Evolutionary conservation across 2,888 invertebrate genomes (phyloP).

Genomic region (Steinernema scapterisci): DNA sequence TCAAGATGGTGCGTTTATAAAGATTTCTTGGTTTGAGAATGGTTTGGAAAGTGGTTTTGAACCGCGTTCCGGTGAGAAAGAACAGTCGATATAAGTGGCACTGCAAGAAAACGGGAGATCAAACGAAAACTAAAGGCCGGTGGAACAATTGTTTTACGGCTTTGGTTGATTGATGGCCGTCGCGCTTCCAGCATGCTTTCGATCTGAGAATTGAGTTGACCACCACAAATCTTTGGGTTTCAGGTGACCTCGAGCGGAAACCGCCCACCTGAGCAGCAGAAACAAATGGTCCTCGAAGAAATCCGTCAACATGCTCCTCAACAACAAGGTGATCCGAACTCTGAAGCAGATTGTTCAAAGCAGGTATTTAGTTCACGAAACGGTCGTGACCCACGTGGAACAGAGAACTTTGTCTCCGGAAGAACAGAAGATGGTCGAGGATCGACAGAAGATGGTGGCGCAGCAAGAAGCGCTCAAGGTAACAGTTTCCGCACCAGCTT

Average conservation of each 20-base stretch:
- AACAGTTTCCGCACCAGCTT: too few relatives aligned
- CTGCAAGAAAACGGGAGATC: too few relatives aligned
- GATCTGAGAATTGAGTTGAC: neutral
- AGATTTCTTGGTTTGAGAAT: too few relatives aligned
- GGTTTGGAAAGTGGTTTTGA: too few relatives aligned
- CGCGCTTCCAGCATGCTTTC: neutral
- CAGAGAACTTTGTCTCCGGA: constrained; percentile 19
- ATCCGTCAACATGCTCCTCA: neutral
- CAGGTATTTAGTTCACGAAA: neutral
- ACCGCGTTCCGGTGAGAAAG: too few relatives aligned
- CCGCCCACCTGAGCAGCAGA: constrained; percentile 8
- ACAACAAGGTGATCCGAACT: constrained; percentile 24
- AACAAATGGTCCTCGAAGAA: constrained; percentile 24
- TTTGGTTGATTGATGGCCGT: too few relatives aligned
- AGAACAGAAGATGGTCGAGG: constrained; percentile 36
- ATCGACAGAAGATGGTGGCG: constrained; percentile 30
- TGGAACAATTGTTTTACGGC: too few relatives aligned
- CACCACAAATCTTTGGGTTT: neutral
- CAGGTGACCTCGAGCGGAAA: constrained; percentile 1
- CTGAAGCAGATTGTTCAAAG: too few relatives aligned
- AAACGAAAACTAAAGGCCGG: too few relatives aligned
- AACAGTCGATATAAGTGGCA: too few relatives aligned
- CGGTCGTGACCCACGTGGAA: constrained; percentile 15
- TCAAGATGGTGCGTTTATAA: constrained; percentile 17
- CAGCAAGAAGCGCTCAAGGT: constrained; percentile 14